Base-by-base conservation (phyloP, 53 echinoderm and acorn worm species). In the Stichopus horrens region DNA sequence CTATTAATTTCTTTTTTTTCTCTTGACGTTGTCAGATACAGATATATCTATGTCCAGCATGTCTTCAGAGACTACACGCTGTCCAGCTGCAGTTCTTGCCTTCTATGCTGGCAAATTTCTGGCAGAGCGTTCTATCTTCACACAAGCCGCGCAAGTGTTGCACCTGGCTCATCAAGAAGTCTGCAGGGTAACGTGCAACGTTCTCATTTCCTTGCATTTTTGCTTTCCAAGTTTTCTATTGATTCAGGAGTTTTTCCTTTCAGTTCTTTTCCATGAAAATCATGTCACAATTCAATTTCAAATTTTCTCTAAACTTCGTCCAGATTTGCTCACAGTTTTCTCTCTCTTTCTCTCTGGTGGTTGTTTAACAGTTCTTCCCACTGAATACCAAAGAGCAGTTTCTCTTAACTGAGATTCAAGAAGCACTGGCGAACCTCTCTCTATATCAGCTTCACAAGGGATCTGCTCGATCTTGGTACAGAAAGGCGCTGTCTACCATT, bases 41-140 rank as follows among this genome's bases (percentile, higher is more conserved):
- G 90, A 91, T 54, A 91, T 88, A 7, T 83, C 83, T 9, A 88
- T 93, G 23, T 83, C 81, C 79, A 88, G 90, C 20, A 80, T 91
- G 77, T 74, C 82, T 79, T 51, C 75, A 76, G 91, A 91, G 74
- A 82, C 86, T 74, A 88, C 92, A 71, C 88, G 96, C 11, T 92
- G 96, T 82, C 83, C 90, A 89, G 23, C 92, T n/a, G 95, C 98
- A 5, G 84, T 90, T 16, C 92, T 98, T 8, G 98, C 95, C 21
- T 90, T 95, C 90, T 90, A 94, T 88, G 98, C 94, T 71, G 98
- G 95, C 58, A 94, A 94, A 63, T 95, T 98, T 79, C 80, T 98
- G 23, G 89, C 90, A 5, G 95, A 94, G 92, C 88, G 82, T 16
- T 89, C 91, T 4, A 18, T 76, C 16, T 95, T 98, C 86, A 88